These are phyloP conservation scores for Mythimna lalbum DNA, from an alignment of 2,888 invertebrate species.

Conservation along the genomic window DNA sequence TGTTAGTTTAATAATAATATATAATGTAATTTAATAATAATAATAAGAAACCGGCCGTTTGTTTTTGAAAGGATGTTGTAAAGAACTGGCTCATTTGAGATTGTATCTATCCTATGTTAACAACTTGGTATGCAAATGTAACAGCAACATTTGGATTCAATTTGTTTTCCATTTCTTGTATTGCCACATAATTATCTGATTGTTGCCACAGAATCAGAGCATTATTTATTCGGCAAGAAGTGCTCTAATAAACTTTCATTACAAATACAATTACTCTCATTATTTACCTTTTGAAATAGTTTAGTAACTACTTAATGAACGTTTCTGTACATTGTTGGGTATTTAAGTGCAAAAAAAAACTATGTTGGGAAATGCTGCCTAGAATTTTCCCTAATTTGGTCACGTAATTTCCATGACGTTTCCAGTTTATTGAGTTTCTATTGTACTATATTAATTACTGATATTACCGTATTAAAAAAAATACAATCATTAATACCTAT, in stretches of 20 bases:
- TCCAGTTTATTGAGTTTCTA: background rate
- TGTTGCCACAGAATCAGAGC: conserved; percentile 33
- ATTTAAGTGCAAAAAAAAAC: conserved; percentile 31
- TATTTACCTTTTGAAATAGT: conserved; percentile 43
- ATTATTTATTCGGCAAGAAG: conserved; percentile 45
- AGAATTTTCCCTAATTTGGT: conserved; percentile 21
- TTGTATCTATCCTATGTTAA: background rate
- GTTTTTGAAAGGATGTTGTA: conserved; percentile 8
- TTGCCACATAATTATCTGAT: conserved; percentile 35
- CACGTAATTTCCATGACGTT: conserved; percentile 19
- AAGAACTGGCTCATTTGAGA: background rate
- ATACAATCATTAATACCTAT: no score
- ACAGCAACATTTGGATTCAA: conserved; percentile 34
- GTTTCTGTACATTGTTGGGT: conserved; percentile 28
- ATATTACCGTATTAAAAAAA: no score
- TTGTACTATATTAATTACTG: no score
- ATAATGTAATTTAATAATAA: no score
- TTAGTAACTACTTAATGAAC: conserved; percentile 38
- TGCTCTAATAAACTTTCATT: conserved; percentile 45
- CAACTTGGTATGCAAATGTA: conserved; percentile 25
- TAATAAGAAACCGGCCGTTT: no score
- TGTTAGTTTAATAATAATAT: no score
- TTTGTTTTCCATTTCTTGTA: conserved; percentile 33
- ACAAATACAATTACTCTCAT: conserved; percentile 43
- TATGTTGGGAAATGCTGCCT: conserved; percentile 22